Conservation (phyloP, 2,113 vertebrate genomes). For the Hydrolagus affinis region DNA sequence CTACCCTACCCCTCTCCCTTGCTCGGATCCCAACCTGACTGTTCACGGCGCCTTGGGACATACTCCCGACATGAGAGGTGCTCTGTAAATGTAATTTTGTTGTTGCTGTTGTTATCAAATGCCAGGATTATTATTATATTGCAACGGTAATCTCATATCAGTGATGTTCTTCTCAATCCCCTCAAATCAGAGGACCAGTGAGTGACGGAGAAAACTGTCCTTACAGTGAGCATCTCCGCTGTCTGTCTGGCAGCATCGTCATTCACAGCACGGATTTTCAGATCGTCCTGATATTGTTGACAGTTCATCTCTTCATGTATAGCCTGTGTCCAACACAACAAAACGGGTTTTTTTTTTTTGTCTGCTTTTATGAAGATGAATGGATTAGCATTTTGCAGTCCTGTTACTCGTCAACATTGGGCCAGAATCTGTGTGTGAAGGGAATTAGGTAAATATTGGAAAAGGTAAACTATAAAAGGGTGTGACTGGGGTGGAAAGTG, state of each 20-base stretch:
- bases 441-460: not conserved
- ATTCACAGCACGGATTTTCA: slow-evolving; percentile 63
- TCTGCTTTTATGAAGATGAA: not conserved
- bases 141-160: not conserved
- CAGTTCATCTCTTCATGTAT: slow-evolving; percentile 73
- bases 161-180: not conserved
- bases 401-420: no score
- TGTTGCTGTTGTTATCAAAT: no score
- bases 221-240: slow-evolving; percentile 62
- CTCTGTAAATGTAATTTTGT: no score
- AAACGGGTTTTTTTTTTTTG: not conserved
- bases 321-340: slow-evolving; percentile 49
- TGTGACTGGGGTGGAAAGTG: not conserved
- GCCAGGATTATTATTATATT: not conserved
- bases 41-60: no score
- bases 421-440: no score
- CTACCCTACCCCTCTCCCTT: no score
- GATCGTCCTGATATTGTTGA: slow-evolving; percentile 75
- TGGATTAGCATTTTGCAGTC: no score
- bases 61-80: no score
- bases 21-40: no score
- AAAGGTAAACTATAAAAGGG: not conserved
- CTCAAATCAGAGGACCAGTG: not conserved
- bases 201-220: slow-evolving; percentile 2
- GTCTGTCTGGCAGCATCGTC: slow-evolving; percentile 68